Evolutionary conservation across 2,113 vertebrate species (phyloP), one percentile per base, ranked within the genome.

Genomic region (Candoia aspera): DNA sequence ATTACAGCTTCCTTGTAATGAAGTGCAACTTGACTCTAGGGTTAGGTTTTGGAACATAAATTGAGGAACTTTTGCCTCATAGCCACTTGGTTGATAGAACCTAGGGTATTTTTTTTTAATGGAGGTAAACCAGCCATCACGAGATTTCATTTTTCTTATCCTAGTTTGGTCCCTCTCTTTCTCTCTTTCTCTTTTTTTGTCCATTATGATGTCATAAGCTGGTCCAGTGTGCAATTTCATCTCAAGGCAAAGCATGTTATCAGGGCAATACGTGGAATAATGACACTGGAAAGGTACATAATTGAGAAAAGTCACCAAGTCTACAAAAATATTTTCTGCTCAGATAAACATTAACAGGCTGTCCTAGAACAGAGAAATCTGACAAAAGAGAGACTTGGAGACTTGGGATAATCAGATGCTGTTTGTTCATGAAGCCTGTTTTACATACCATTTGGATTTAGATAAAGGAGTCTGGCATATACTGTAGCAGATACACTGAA

Each of bases 281-380:
- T 79, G 94, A 57, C 33, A 17, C 1, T n/a, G 42, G 0, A 0
- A 79, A 0, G 0, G 46, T 0, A 42, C 33, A 89, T 84, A 37
- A 88, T 26, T 73, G 64, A 68, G 55, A 21, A 49, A 59, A 8
- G 92, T 87, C 24, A 2, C 2, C 64, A 0, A 86, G 62, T 85
- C 83, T 3, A 53, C 88, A 91, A 91, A 94, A 89, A 29, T 58
- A 33, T 54, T 79, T 26, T 88, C 59, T 87, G 15, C 91, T 60
- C 13, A 0, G 90, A 84, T 94, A 96, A 95, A 95, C 90, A 93
- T 91, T 91, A 93, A 90, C 95, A 49, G 90, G 89, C 11, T 83
- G 93, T 29, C 6, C 0, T 59, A 79, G 90, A 91, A 73, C 12
- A 59, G 42, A 62, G 59, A 84, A 84, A 93, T 86, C 24, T 62